Percentiles rank a stretch among this genome's conserved stretches.
Evolutionary conservation across 2,797 vertebrate genomes (phyloP).

Genomic region (Phoeniculus purpureus): DNA sequence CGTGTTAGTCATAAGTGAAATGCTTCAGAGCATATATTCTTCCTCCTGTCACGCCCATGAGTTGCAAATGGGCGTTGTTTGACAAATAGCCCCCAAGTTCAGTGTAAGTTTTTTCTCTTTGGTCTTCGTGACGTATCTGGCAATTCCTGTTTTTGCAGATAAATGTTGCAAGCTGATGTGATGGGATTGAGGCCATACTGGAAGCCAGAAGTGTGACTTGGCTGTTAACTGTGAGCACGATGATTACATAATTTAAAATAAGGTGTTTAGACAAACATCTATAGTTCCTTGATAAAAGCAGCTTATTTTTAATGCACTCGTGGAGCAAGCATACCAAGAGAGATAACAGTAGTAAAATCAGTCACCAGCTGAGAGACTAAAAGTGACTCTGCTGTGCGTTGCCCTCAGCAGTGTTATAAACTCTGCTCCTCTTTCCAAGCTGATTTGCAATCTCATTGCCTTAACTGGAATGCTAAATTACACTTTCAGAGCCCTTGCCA

Average conservation of each 20-base stretch:
- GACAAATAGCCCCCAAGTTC: neutral
- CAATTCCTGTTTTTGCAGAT: neutral
- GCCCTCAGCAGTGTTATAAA: neutral
- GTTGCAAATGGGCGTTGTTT: neutral
- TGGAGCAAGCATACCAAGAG: neutral
- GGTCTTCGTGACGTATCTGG: neutral
- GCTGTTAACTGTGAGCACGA: neutral
- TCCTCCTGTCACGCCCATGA: neutral
- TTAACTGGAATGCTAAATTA: constrained; percentile 13
- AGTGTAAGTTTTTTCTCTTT: neutral
- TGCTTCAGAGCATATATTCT: neutral
- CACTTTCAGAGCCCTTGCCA: neutral
- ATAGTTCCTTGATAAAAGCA: neutral
- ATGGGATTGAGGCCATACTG: neutral
- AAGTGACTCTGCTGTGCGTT: neutral
- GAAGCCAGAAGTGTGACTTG: neutral
- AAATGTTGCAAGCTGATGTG: neutral
- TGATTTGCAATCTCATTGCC: neutral
- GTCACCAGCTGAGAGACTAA: neutral
- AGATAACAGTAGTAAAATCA: no score
- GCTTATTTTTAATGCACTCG: neutral
- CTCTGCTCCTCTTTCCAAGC: neutral
- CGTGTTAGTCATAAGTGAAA: neutral
- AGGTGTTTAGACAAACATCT: no score
- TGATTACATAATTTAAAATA: no score